A percentile compares a stretch with the other conserved stretches of the same genome.
phyloP scores from a whole-genome alignment of 2,888 invertebrate genomes.

The Cantharis rustica region DNA sequence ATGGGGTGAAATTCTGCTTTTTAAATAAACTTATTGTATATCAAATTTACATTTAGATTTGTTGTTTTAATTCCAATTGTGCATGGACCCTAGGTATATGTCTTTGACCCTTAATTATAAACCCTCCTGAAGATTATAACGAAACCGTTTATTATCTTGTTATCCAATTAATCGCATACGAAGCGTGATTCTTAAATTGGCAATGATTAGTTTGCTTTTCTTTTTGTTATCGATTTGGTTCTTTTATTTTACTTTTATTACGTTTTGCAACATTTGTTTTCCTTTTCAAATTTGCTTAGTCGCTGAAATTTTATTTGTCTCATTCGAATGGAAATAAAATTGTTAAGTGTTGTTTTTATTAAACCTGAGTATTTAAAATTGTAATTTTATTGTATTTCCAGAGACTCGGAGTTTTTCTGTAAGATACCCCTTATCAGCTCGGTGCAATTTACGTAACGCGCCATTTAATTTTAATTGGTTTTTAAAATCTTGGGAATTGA shows the following conservation, averaged over 20 bases:
- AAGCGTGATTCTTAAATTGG: conserved; percentile 7
- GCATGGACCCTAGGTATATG: neutral
- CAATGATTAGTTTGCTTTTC: neutral
- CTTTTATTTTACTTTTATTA: neutral
- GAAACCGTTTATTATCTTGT: conserved; percentile 8
- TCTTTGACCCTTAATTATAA: conserved; percentile 11
- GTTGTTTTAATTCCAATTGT: neutral
- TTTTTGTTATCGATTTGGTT: neutral
- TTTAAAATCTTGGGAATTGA: neutral
- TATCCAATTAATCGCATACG: conserved; percentile 10
- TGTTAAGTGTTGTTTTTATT: conserved; percentile 2
- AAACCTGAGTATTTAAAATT: neutral
- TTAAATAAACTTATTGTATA: neutral
- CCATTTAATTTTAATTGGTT: neutral
- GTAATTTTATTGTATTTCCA: neutral
- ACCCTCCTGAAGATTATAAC: neutral
- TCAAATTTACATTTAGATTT: neutral
- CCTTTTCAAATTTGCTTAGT: conserved; percentile 10
- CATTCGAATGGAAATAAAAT: neutral
- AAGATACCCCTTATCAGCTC: neutral
- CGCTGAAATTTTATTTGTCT: neutral
- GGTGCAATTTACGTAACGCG: neutral
- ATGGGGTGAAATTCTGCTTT: neutral
- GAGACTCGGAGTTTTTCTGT: neutral
- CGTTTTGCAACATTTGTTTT: conserved; percentile 10